Evolutionary conservation across 35 echinoderm and acorn worm genomes (phyloP).

Genomic region (Ophioderma brevispina): DNA sequence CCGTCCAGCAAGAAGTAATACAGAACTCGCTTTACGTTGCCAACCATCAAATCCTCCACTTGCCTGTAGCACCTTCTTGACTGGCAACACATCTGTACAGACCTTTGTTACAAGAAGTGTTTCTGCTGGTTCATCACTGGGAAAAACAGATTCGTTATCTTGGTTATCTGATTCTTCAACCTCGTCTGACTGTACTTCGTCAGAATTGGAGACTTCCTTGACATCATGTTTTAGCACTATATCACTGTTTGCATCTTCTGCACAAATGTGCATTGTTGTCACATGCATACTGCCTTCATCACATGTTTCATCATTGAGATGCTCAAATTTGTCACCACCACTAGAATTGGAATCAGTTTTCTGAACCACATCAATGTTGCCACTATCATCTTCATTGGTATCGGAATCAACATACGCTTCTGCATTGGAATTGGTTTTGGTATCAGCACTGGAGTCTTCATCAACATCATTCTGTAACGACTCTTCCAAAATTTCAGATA

Average conservation of each 20-base stretch:
- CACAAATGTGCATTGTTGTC: no score
- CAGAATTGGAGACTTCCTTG: neutral
- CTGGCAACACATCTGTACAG: conserved; percentile 29
- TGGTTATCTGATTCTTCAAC: neutral
- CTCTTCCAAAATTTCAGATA: neutral
- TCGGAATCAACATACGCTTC: neutral
- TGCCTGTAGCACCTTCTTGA: neutral
- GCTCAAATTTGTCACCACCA: no score
- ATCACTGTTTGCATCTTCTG: no score
- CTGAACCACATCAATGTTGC: neutral
- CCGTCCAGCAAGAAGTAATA: conserved; percentile 15
- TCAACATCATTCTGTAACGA: neutral
- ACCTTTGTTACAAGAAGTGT: conserved; percentile 6
- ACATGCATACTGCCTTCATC: no score
- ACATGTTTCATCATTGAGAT: no score
- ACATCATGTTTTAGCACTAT: no score
- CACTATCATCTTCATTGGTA: neutral
- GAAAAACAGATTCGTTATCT: neutral
- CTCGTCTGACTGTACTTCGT: neutral
- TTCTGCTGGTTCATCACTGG: neutral
- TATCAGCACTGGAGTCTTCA: neutral
- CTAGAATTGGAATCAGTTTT: no score
- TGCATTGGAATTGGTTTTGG: neutral
- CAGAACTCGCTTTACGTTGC: conserved; percentile 1
- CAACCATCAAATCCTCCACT: neutral